Evolutionary conservation across 2,888 invertebrate genomes (phyloP), one percentile per base, ranked within the genome.

Genomic region (Thereva nobilitata): DNA sequence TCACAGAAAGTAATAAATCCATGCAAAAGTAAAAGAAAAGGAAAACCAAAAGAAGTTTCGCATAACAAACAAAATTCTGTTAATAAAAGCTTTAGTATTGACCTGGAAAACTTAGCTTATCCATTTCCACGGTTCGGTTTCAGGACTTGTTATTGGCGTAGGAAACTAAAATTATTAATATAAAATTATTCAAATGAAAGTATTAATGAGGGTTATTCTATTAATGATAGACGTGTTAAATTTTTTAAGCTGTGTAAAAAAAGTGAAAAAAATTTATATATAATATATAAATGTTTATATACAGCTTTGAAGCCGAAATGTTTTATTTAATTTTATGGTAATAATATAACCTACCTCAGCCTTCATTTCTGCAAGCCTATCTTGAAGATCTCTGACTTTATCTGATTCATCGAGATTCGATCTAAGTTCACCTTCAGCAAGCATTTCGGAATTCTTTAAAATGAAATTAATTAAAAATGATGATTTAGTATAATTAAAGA

Each of bases 71-170:
- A 23, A 23, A 23, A 23, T 23, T 23, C 23, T 23, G 52, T 6
- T 52, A 52, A 10, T 8, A 52, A 7, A 35, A 52, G 72, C 89
- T 89, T 72, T 73, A 72, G 71, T 90, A 90, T 73, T 74, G 72
- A 72, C 71, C 72, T 74, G 71, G 71, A 40, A 59, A 41, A 59
- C 74, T 74, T 80, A 81, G 77, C 80, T 80, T 79, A 92, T 89
- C 92, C 92, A 92, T 84, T 90, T 91, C 91, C 91, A 91, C 82
- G 91, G 90, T 87, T 92, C 92, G 82, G 88, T 89, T 84, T 91
- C 92, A 86, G 92, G 91, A 82, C 89, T 89, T 84, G 90, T 90
- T 86, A 89, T 88, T 81, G 92, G 92, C 86, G 92, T 92, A 80
- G 91, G 89, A 84, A 90, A 90, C 92, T 92, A 89, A 72, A 59